These are phyloP conservation scores for Morone chrysops DNA, from an alignment of 2,113 vertebrate species.

Conservation along the genomic window DNA sequence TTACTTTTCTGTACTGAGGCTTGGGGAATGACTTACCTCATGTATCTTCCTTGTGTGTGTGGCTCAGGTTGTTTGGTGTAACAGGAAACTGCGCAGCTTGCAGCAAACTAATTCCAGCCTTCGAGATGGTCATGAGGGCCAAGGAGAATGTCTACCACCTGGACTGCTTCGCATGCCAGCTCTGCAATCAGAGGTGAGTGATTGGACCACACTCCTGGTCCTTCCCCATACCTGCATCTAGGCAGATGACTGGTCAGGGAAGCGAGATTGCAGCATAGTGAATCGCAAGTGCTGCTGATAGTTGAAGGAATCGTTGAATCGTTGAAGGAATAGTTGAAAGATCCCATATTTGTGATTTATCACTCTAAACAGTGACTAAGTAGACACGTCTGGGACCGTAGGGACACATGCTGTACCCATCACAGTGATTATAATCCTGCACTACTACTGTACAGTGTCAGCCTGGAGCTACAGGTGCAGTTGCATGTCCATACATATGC, in stretches of 20 bases:
- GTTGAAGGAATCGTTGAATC: no score
- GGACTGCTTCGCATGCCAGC: slow-evolving; percentile 99
- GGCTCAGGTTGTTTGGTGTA: slow-evolving; percentile 94
- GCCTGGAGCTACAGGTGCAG: slow-evolving; percentile 21
- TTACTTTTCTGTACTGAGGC: not conserved
- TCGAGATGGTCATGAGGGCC: slow-evolving; percentile 99
- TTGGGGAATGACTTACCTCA: not conserved
- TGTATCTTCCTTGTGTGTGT: slow-evolving; percentile 2
- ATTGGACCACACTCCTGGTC: slow-evolving; percentile 3
- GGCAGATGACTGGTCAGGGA: slow-evolving; percentile 7
- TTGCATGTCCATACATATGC: slow-evolving; percentile 14
- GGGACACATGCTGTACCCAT: slow-evolving; percentile 16
- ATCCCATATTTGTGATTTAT: slow-evolving; percentile 23
- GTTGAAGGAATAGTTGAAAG: no score
- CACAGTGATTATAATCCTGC: slow-evolving; percentile 24
- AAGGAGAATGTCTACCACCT: slow-evolving; percentile 99
- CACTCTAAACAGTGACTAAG: slow-evolving; percentile 8
- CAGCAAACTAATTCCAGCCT: slow-evolving; percentile 98
- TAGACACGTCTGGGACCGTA: not conserved
- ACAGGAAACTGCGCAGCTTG: slow-evolving; percentile 98
- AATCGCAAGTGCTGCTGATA: slow-evolving; percentile 25
- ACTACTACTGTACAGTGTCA: slow-evolving; percentile 8
- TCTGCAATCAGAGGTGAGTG: slow-evolving; percentile 98
- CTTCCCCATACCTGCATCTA: slow-evolving; percentile 1
- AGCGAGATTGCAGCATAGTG: not conserved